Evolutionary conservation across 2,888 invertebrate genomes (phyloP), one percentile per base, ranked within the genome.

Genomic region (Thysanoteuthis rhombus): DNA sequence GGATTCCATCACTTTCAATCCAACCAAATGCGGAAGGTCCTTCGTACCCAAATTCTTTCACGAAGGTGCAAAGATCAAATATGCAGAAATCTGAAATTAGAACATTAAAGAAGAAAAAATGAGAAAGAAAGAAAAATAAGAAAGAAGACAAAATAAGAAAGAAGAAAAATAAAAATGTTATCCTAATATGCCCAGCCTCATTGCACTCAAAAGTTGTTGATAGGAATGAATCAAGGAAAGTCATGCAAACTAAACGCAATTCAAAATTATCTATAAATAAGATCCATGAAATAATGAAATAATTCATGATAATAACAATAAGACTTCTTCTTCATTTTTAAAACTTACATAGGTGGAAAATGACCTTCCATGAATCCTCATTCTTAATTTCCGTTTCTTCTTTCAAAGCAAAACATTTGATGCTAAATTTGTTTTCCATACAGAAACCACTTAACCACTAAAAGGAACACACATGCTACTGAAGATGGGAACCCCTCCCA

Each of bases 11-110:
- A 36, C 75, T 75, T 75, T 75, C 75, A 75, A 75, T 75, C 75
- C 75, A 75, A n/a, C 75, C 75, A n/a, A 75, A n/a, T n/a, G n/a
- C 75, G n/a, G 75, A 75, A n/a, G 75, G 75, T n/a, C 75, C 75
- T 75, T 75, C 75, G 36, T 75, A 75, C 10, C 75, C 75, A 36
- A 75, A 75, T 75, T 75, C n/a, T 75, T 75, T n/a, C 75, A 36
- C n/a, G 16, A 75, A 75, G 36, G 75, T 75, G 75, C 75, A 75
- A 36, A 36, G n/a, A 75, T n/a, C n/a, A 75, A 75, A 75, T 75
- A 16, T 16, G 36, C 75, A 75, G 36, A 36, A 75, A 16, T 75
- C 75, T 75, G n/a, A 75, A 75, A 75, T 75, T 6, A n/a, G n/a
- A n/a, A 75, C 16, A 75, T 75, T 75, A 75, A 75, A 75, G 10